Evolutionary conservation across 2,113 vertebrate genomes (phyloP), one percentile per base, ranked within the genome.

Genomic region (Oenanthe melanoleuca): DNA sequence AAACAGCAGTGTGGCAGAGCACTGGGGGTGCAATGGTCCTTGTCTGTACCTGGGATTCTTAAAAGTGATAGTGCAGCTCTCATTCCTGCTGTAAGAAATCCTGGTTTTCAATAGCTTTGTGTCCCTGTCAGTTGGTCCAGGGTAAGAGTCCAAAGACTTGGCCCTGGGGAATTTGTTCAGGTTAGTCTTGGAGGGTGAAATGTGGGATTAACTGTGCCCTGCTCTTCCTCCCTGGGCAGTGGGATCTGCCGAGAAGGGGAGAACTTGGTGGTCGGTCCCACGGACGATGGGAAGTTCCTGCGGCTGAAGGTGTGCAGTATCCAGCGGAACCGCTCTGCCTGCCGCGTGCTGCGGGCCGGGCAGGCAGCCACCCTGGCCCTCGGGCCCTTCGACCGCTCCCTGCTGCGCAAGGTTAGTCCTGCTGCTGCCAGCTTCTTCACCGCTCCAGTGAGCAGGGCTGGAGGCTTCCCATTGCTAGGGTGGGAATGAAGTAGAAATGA

Each of bases 161-260:
- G 60, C 22, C 12, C 11, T 20, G 29, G 24, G 33, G 21, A 91
- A 65, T 73, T 63, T 61, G 19, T 50, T 45, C 34, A 55, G 64
- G 26, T 42, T 84, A 16, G 61, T 80, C 44, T 57, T 42, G 57
- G n/a, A 86, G 49, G 6, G 37, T 88, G 53, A 70, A 37, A 45
- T 49, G 70, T 82, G 53, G 69, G 67, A 94, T 95, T 81, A 93
- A 95, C 33, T 49, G 47, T 86, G 49, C 97, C 73, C 64, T 72
- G 82, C 71, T 94, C 61, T 96, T 92, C 66, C 93, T 42, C 67
- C 66, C 75, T 71, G 83, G 92, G 55, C 97, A 99, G 99, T 71
- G 99, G 99, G 69, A 99, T 99, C 97, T 99, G 99, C 95, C 98
- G 99, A 80, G 99, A 99, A 95, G 99, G 99, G 17, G 99, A 99